Conservation (phyloP, 2,888 invertebrate species). For the Caenorhabditis sp. region DNA sequence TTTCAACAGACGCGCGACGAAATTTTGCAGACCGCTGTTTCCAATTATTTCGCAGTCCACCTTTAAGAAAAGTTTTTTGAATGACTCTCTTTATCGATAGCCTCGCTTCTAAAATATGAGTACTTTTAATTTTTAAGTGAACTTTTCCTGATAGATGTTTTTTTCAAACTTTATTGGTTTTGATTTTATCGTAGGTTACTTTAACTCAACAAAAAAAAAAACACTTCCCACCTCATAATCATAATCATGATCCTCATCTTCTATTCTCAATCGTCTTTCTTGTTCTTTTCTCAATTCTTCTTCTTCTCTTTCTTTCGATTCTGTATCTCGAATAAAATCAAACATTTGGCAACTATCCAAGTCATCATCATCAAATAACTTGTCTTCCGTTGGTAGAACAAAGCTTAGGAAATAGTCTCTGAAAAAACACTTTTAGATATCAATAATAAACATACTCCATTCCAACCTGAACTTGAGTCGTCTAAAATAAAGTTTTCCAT, state of each 20-base stretch:
- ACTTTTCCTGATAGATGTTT: not conserved
- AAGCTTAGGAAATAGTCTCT: conserved; percentile 56
- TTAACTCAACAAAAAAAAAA: not conserved
- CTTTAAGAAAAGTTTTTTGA: too few relatives aligned
- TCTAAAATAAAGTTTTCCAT: conserved; percentile 42
- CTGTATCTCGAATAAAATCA: conserved; percentile 45
- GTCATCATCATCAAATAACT: conserved; percentile 57
- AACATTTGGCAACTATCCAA: conserved; percentile 55
- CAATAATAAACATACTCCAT: not conserved
- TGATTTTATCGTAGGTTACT: not conserved
- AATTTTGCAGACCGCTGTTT: too few relatives aligned
- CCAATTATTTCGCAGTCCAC: too few relatives aligned
- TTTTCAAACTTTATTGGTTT: too few relatives aligned
- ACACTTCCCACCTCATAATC: conserved; percentile 1
- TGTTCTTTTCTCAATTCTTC: conserved; percentile 30
- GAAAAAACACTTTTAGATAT: conserved; percentile 11
- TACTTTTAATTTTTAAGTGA: too few relatives aligned
- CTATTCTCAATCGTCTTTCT: conserved; percentile 31
- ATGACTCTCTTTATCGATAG: too few relatives aligned
- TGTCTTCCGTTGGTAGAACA: conserved; percentile 50
- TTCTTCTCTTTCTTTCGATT: conserved; percentile 25
- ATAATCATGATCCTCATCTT: conserved; percentile 27
- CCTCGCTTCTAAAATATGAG: too few relatives aligned
- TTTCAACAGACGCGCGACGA: too few relatives aligned
- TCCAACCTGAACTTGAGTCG: conserved; percentile 42